Percentiles rank a stretch among this genome's conserved stretches.
Conservation (phyloP, 30 jellyfish, hydroid and myxozoan genomes). For the Hydractinia symbiolongicarpus region DNA sequence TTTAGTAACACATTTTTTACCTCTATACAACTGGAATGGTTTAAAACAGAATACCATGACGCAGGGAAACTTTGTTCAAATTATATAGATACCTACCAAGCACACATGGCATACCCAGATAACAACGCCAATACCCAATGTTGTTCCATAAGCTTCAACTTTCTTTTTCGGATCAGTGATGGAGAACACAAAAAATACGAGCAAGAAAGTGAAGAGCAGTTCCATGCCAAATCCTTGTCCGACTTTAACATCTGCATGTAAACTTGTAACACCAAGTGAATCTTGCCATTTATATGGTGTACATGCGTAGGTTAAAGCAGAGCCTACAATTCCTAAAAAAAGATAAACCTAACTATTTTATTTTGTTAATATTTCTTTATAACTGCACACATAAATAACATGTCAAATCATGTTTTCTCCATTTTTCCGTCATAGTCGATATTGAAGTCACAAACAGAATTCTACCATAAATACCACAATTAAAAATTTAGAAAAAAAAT, state of each 20-base stretch:
- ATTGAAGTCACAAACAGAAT: too few relatives aligned
- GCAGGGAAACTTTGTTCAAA: too few relatives aligned
- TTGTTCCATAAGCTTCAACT: slow-evolving; percentile 83
- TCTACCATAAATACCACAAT: too few relatives aligned
- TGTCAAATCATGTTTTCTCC: too few relatives aligned
- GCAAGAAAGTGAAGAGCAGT: slow-evolving; percentile 70
- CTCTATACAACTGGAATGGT: too few relatives aligned
- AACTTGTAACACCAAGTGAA: slow-evolving; percentile 50
- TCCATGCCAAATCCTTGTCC: slow-evolving; percentile 93
- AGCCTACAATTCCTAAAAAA: background rate
- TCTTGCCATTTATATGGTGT: slow-evolving; percentile 46
- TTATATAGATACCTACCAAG: slow-evolving; percentile 49
- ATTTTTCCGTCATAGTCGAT: too few relatives aligned
- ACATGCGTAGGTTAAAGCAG: slow-evolving; percentile 45
- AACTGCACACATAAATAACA: too few relatives aligned
- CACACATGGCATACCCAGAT: slow-evolving; percentile 78
- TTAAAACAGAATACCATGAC: too few relatives aligned
- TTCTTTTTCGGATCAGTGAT: slow-evolving; percentile 72
- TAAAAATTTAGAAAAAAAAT: too few relatives aligned
- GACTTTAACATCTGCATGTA: slow-evolving; percentile 38
- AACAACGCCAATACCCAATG: slow-evolving; percentile 81
- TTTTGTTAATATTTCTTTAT: too few relatives aligned
- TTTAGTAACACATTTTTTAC: too few relatives aligned
- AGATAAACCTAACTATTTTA: background rate
- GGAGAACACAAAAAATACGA: slow-evolving; percentile 67